Base-by-base conservation (phyloP, 2,888 invertebrate genomes). In the Chironomus riparius region DNA sequence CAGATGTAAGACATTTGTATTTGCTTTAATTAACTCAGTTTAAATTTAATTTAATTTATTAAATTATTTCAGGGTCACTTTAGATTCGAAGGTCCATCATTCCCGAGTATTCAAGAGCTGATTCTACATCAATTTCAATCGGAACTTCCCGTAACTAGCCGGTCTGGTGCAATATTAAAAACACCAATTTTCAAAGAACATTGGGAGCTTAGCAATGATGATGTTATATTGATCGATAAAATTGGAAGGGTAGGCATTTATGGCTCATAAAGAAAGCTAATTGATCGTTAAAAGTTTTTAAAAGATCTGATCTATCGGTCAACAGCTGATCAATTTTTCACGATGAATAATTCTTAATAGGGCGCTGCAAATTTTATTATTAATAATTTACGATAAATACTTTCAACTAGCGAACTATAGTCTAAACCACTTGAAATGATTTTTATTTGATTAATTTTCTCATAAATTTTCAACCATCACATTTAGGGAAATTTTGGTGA, bases 121-220 rank as follows among this genome's bases (percentile, higher is more conserved):
- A 94, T 98, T 78, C 88, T 91, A 79, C 93, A 95, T 86, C 97
- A 98, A 84, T 89, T 91, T 80, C 89, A 92, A 77, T 93, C 93
- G 78, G 92, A 93, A 13, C 86, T 92, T 78, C 92, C 97, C 0
- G 95, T 98, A 1, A 98, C 97, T 0, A 93, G 93, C 79, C 89
- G 95, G 80, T 97, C 97, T 0, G 95, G 96, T 70, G 95, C 97
- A 76, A 89, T 97, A 81, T 87, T 98, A 74, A 87, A 91, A 77
- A 90, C 91, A 76, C 94, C 97, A 4, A 93, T 97, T 79, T 90
- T 92, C 6, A 85, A 96, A 28, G 97, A 97, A 86, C 89, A 92
- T 78, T 98, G 97, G 97, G 97, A 98, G 82, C 87, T 98, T 1
- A 95, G 95, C 83, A 97, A 98, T 82, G 96, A 97, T 82, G 95